phyloP scores from a whole-genome alignment of 2,113 vertebrate genomes.

The Ceyx cyanopectus region DNA sequence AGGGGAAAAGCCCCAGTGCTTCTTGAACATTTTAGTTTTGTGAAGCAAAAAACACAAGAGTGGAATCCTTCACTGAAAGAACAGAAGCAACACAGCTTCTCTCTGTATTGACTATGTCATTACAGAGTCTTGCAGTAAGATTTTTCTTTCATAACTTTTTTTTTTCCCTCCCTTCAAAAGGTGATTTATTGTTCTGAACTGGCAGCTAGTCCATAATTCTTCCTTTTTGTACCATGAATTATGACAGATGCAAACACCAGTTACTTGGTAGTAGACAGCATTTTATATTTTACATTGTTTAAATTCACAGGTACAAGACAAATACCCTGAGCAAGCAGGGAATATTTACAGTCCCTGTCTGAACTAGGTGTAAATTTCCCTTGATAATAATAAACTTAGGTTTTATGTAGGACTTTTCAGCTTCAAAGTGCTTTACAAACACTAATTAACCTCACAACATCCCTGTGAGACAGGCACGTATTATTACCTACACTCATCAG shows the following conservation, averaged over 20 bases:
- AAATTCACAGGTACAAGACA: conserved; percentile 41
- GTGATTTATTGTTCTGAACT: conserved; percentile 20
- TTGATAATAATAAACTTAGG: conserved; percentile 8
- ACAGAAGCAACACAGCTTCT: no score
- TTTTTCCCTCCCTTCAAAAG: not conserved
- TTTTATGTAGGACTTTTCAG: conserved; percentile 35
- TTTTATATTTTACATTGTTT: conserved; percentile 40
- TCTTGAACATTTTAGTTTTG: no score
- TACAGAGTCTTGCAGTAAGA: no score
- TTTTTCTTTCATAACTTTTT: no score
- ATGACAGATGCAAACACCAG: not conserved
- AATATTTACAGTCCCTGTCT: conserved; percentile 40
- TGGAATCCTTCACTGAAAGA: no score
- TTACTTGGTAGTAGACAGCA: conserved; percentile 10
- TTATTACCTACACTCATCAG: conserved; percentile 39
- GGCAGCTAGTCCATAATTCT: not conserved
- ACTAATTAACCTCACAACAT: conserved; percentile 43
- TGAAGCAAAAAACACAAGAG: no score
- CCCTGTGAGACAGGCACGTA: not conserved
- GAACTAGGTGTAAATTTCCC: not conserved
- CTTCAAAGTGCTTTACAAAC: conserved; percentile 40
- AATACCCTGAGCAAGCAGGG: not conserved
- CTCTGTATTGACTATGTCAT: no score
- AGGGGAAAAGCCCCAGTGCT: no score
- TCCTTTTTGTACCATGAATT: not conserved